Conservation (phyloP, 2,113 vertebrate species). For the Chloropsis cyanopogon region DNA sequence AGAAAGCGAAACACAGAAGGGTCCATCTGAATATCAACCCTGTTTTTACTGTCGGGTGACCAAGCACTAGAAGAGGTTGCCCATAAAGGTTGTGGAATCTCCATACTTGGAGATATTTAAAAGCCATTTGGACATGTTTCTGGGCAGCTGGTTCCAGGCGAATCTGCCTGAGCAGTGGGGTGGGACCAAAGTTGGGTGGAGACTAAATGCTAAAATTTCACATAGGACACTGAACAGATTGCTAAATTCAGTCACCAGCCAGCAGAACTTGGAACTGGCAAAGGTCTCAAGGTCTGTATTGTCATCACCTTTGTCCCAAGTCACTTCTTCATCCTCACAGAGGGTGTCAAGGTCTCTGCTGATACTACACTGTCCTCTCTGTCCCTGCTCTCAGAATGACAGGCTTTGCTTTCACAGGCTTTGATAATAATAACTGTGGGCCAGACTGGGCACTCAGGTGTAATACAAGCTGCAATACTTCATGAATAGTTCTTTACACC, state of each 20-base stretch:
- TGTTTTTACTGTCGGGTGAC: neutral
- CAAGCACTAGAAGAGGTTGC: neutral
- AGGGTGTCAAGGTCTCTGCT: neutral
- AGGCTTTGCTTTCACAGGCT: neutral
- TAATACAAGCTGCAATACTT: neutral
- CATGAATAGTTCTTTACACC: neutral
- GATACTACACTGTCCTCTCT: neutral
- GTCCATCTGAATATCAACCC: neutral
- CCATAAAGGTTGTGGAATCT: neutral
- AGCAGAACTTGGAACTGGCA: neutral
- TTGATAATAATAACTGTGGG: neutral
- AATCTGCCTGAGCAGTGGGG: neutral
- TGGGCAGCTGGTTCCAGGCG: neutral
- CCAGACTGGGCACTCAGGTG: neutral
- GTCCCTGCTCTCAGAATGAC: neutral
- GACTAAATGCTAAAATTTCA: neutral
- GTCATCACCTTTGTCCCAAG: neutral
- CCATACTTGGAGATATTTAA: neutral
- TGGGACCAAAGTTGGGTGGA: neutral
- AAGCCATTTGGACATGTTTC: rapidly evolving
- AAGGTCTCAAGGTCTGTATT: neutral
- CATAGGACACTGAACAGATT: neutral
- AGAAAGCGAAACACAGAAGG: neutral
- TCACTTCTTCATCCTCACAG: neutral
- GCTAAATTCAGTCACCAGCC: neutral